Conservation (phyloP, 2,888 invertebrate genomes). For the Phyto melanocephala region DNA sequence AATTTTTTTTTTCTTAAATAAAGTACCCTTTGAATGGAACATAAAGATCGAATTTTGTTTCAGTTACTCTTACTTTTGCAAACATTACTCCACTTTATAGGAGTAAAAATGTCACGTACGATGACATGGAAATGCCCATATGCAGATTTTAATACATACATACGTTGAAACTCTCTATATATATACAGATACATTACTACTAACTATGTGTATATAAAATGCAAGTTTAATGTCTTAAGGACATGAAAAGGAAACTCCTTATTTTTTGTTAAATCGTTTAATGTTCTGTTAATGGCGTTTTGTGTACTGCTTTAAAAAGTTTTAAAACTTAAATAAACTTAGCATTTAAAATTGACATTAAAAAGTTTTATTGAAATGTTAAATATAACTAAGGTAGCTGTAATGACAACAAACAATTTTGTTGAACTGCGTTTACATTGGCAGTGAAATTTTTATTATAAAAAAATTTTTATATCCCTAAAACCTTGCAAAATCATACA, state of each 20-base stretch:
- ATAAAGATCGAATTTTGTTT: no score
- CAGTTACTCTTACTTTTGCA: no score
- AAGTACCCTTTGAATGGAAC: no score
- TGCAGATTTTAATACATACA: no score
- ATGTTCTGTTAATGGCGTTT: conserved; percentile 4
- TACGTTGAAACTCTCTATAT: no score
- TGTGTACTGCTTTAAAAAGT: neutral
- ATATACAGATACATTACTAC: no score
- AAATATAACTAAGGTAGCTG: neutral
- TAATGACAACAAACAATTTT: neutral
- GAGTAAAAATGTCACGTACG: no score
- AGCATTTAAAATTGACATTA: conserved; percentile 26
- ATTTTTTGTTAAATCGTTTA: neutral
- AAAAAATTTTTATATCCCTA: no score
- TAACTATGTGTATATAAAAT: neutral
- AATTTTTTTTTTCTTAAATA: no score
- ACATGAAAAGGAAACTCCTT: conserved; percentile 1
- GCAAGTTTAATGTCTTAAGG: neutral
- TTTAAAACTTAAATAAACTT: neutral
- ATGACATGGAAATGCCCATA: no score
- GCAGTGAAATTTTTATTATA: neutral
- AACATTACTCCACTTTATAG: no score
- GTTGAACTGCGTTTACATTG: neutral
- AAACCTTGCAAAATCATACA: no score
- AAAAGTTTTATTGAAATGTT: conserved; percentile 31